A percentile compares a stretch with the other conserved stretches of the same genome.
These are phyloP conservation scores for Pavo muticus DNA, from an alignment of 2,113 vertebrate species.

Conservation along the genomic window DNA sequence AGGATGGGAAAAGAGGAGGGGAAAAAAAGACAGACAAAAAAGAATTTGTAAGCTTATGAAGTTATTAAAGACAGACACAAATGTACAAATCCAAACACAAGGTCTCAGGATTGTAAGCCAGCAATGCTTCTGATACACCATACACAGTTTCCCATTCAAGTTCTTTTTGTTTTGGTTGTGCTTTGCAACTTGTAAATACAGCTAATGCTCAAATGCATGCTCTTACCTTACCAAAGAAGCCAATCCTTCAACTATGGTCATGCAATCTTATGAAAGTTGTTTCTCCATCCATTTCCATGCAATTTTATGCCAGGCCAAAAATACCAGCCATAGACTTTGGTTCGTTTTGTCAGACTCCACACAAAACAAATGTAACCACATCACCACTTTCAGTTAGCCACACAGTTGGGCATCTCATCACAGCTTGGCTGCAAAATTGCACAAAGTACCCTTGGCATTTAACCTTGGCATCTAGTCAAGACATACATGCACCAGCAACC, in stretches of 20 bases:
- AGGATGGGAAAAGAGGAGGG: not conserved
- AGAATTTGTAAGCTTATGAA: slow-evolving; percentile 44
- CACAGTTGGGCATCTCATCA: not conserved
- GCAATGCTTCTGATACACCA: not conserved
- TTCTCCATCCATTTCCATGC: slow-evolving; percentile 34
- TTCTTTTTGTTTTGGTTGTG: not conserved
- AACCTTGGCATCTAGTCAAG: slow-evolving; percentile 36
- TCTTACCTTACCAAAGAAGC: not conserved
- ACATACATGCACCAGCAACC: not conserved
- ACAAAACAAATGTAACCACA: not conserved
- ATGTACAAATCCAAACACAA: slow-evolving; percentile 23
- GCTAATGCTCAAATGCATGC: not conserved
- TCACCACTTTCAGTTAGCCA: not conserved
- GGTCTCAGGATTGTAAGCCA: not conserved
- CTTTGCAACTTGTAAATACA: not conserved
- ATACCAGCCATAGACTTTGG: not conserved
- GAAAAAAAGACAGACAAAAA: slow-evolving; percentile 52
- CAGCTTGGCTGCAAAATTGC: slow-evolving; percentile 9
- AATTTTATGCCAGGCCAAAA: slow-evolving; percentile 34
- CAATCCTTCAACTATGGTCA: not conserved
- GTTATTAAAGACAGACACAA: not conserved
- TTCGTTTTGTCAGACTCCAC: not conserved
- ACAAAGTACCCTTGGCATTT: slow-evolving; percentile 48
- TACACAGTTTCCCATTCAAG: not conserved
- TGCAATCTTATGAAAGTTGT: slow-evolving; percentile 8